Percentiles rank a stretch among this genome's conserved stretches.
phyloP scores from a whole-genome alignment of 1,140 invertebrate species.

The Euglossa dilemma region DNA sequence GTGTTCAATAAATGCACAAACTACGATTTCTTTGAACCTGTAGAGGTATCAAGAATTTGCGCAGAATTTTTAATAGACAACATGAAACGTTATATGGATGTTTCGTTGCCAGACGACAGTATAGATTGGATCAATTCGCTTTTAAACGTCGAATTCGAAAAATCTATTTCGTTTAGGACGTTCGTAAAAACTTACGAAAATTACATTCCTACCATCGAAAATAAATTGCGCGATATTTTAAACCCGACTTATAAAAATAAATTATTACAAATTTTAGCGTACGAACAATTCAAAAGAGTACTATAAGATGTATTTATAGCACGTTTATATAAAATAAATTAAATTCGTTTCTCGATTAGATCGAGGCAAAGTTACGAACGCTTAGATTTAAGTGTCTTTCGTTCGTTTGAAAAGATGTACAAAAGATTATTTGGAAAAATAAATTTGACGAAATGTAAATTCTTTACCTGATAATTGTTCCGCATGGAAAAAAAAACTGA shows the following conservation, averaged over 20 bases:
- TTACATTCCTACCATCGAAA: conserved; percentile 56
- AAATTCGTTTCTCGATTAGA: background rate
- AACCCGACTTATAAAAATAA: conserved; percentile 73
- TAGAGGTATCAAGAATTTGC: conserved; percentile 68
- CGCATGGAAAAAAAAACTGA: background rate
- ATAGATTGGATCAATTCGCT: conserved; percentile 56
- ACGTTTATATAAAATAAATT: conserved; percentile 8
- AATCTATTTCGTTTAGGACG: conserved; percentile 53
- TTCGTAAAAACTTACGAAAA: conserved; percentile 61
- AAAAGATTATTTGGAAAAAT: background rate
- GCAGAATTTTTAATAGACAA: conserved; percentile 51
- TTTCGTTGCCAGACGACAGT: conserved; percentile 37
- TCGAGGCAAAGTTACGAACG: too few relatives aligned
- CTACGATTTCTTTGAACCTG: conserved; percentile 73
- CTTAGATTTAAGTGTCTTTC: background rate
- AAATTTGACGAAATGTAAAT: background rate
- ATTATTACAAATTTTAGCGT: conserved; percentile 67
- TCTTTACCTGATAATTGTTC: background rate
- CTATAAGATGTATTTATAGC: background rate
- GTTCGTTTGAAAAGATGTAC: background rate
- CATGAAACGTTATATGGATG: conserved; percentile 38
- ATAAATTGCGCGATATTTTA: conserved; percentile 62
- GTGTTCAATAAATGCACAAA: conserved; percentile 77
- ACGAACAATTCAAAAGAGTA: conserved; percentile 44
- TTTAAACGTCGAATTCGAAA: conserved; percentile 47